Evolutionary conservation across 2,113 vertebrate species (phyloP).

Genomic region (Sceloporus undulatus): DNA sequence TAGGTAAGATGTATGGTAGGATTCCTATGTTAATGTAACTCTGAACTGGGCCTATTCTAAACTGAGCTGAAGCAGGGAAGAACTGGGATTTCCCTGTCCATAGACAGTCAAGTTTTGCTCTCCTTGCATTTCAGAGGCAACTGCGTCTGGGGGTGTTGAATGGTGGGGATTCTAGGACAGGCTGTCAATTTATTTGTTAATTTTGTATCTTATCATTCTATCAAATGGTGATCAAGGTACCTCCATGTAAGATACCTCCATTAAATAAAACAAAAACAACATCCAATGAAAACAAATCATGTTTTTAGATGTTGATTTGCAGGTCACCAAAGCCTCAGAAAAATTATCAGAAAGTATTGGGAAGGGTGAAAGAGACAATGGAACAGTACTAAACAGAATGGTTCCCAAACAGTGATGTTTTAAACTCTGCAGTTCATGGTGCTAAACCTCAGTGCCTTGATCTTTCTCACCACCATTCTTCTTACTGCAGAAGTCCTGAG

Average conservation of each 20-base stretch:
- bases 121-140: not conserved
- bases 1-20: not conserved
- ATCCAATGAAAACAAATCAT: not conserved
- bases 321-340: not conserved
- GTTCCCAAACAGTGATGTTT: too few relatives aligned
- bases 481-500: not conserved
- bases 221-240: not conserved
- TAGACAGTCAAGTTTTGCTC: not conserved
- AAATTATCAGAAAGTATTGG: not conserved
- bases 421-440: too few relatives aligned
- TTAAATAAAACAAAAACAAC: not conserved
- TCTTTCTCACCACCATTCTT: not conserved
- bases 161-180: not conserved
- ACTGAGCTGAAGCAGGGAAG: not conserved
- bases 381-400: not conserved
- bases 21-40: not conserved
- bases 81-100: not conserved
- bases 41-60: not conserved
- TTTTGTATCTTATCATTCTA: not conserved
- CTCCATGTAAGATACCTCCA: not conserved
- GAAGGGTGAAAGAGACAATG: not conserved
- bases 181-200: not conserved
- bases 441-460: not conserved
- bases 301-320: not conserved
- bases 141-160: not conserved